Conservation (phyloP, 2,113 vertebrate species). For the Petromus typicus region DNA sequence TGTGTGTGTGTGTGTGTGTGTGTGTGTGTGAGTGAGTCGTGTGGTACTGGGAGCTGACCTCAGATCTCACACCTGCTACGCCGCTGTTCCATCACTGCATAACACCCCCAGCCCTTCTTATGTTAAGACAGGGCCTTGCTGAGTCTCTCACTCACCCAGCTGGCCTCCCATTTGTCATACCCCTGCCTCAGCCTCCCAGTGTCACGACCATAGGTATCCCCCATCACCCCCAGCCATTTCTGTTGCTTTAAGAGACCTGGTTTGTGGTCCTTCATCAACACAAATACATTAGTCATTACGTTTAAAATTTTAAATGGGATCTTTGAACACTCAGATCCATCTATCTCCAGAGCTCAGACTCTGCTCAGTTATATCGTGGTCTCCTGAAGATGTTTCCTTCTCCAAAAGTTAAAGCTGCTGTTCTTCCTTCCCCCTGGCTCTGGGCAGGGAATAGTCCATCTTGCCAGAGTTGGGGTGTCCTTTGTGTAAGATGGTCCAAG, state of each 20-base stretch:
- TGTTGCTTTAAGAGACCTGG: not conserved
- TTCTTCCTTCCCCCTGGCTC: not conserved
- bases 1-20: too few relatives aligned
- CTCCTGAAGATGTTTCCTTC: not conserved
- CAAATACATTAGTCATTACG: not conserved
- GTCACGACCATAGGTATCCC: not conserved
- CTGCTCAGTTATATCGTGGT: fast-evolving
- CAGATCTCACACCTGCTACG: not conserved
- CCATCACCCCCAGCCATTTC: not conserved
- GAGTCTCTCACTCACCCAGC: not conserved
- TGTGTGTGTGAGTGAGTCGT: not conserved
- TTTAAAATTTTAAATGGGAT: not conserved
- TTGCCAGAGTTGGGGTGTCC: not conserved
- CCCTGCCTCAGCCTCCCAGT: not conserved
- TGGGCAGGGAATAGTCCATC: not conserved
- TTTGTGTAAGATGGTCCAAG: not conserved
- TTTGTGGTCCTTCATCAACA: not conserved
- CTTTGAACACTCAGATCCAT: not conserved
- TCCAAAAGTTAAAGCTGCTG: not conserved
- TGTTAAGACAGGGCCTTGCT: not conserved
- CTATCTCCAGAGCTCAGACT: not conserved
- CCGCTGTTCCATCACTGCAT: not conserved
- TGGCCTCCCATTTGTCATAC: not conserved
- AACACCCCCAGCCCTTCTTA: not conserved
- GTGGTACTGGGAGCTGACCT: not conserved